These are phyloP conservation scores for Oxyteleia sp. DNA, from an alignment of 2,888 invertebrate species.

Conservation along the genomic window DNA sequence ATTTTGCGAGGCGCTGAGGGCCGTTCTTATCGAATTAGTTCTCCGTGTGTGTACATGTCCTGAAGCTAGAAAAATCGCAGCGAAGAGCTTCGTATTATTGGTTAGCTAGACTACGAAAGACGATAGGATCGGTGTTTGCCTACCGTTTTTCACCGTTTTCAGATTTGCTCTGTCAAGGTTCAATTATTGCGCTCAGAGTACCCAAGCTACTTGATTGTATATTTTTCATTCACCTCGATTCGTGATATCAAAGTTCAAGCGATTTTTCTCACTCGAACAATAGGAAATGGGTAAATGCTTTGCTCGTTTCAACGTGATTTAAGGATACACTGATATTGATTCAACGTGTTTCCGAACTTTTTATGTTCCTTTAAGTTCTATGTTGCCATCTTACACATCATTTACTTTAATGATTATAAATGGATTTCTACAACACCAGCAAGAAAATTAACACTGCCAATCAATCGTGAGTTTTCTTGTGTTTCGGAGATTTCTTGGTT, in stretches of 20 bases:
- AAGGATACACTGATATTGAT: conserved; percentile 48
- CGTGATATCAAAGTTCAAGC: conserved; percentile 56
- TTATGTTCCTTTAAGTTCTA: conserved; percentile 17
- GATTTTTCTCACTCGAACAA: conserved; percentile 67
- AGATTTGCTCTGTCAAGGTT: conserved; percentile 57
- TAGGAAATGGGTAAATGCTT: conserved; percentile 56
- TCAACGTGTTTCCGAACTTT: conserved; percentile 13
- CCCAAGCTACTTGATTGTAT: conserved; percentile 52
- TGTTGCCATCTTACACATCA: conserved; percentile 10
- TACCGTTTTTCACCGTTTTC: conserved; percentile 63
- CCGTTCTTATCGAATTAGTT: conserved; percentile 79
- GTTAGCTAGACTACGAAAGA: conserved; percentile 64
- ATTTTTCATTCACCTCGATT: conserved; percentile 58
- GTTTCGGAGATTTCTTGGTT: conserved; percentile 36
- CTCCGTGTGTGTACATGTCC: conserved; percentile 67
- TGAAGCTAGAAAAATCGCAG: conserved; percentile 73
- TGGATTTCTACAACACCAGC: background rate
- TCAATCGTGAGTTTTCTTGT: conserved; percentile 31
- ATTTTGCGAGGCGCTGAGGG: conserved; percentile 76
- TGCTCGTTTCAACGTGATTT: conserved; percentile 43
- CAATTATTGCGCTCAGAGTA: conserved; percentile 48
- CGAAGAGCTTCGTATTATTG: conserved; percentile 69
- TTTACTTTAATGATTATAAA: conserved; percentile 30
- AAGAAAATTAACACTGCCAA: background rate
- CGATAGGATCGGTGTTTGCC: conserved; percentile 78